Base-by-base conservation (phyloP, 1,140 invertebrate species). In the Drusus annulatus region DNA sequence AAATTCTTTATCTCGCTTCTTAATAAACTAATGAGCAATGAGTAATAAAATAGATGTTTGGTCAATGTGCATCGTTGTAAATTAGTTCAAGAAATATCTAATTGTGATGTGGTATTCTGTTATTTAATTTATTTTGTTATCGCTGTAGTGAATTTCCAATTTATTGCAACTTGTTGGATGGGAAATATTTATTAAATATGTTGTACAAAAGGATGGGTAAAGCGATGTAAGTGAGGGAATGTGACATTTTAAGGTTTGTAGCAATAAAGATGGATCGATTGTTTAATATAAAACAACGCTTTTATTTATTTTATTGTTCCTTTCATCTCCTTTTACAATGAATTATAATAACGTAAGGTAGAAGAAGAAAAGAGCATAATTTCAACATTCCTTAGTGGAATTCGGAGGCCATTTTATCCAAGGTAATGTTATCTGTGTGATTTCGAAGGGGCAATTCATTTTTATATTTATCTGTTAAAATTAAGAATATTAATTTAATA, bases 291-390 rank as follows among this genome's bases (percentile, higher is more conserved):
- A 79, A 83, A 83, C 79, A 78, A 80, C 51, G 50, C 74, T 80
- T 69, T 82, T n/a, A 73, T 62, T 79, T 63, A 65, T 82, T 80
- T 78, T 75, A 76, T 80, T 78, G 69, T 83, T 79, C 76, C 45
- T 80, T 79, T 78, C 65, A 78, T 83, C 79, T 83, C 81, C 79
- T 78, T 76, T 80, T 58, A 80, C 56, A 80, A 76, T 80, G 36
- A 69, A 74, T 71, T 78, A 76, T 80, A 63, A 82, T 79, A 83
- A 80, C 76, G 74, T 76, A 83, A 62, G 76, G 21, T 80, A 80
- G 69, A 79, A 80, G 65, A 69, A 82, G 65, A 78, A 74, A 75
- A 60, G 63, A 78, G 68, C 77, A 65, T 83, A 80, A 79, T 68
- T 80, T 80, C 52, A 68, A 83, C 68, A 71, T 74, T 71, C 25